Percentiles rank a stretch among this genome's conserved stretches.
phyloP scores from a whole-genome alignment of 2,888 invertebrate genomes.

The Orchesellides sinensis region DNA sequence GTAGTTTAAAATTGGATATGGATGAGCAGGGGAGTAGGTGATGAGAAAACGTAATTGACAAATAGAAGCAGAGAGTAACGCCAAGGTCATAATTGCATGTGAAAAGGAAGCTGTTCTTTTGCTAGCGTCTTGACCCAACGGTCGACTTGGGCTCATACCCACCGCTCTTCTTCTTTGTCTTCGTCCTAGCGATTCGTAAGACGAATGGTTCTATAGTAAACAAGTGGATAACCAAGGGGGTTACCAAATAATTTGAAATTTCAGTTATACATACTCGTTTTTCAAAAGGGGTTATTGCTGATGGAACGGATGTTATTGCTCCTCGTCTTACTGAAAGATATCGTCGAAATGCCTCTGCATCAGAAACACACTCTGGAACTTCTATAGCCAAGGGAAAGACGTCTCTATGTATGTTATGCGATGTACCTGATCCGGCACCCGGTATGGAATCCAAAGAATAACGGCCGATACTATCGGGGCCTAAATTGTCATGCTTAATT shows the following conservation, averaged over 20 bases:
- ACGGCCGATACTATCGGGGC: neutral
- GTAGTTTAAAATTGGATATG: conserved; percentile 73
- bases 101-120: conserved; percentile 68
- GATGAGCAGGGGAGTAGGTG: conserved; percentile 70
- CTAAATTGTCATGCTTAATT: neutral
- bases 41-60: conserved; percentile 74
- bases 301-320: conserved; percentile 55
- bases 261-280: conserved; percentile 55
- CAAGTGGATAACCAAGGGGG: conserved; percentile 9
- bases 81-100: conserved; percentile 73
- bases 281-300: conserved; percentile 55
- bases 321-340: conserved; percentile 73
- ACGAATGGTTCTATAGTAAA: conserved; percentile 50
- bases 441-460: conserved; percentile 18
- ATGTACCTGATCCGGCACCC: neutral
- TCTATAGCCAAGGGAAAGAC: conserved; percentile 72
- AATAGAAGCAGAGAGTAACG: conserved; percentile 73
- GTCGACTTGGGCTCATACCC: conserved; percentile 27
- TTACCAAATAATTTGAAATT: too few species aligned
- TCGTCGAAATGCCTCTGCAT: conserved; percentile 72
- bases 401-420: conserved; percentile 31
- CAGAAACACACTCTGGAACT: conserved; percentile 69
- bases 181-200: conserved; percentile 65
- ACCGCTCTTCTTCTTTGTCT: conserved; percentile 20
- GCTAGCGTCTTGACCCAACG: conserved; percentile 43